These are phyloP conservation scores for Ophion obscuratus DNA, from an alignment of 2,888 invertebrate genomes.

Conservation along the genomic window DNA sequence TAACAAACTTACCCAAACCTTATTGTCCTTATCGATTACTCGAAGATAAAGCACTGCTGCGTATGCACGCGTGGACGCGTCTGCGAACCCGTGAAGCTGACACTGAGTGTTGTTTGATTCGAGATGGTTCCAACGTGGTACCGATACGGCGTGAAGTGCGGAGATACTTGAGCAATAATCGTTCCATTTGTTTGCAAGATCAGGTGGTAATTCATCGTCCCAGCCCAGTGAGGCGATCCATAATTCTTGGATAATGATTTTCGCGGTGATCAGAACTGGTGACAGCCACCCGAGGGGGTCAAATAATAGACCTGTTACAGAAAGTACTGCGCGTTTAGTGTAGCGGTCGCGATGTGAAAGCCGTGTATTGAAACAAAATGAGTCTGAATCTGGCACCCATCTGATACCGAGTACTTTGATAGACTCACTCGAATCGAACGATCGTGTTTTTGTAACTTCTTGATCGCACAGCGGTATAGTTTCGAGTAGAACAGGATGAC, in stretches of 20 bases:
- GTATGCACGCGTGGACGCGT: too few species aligned
- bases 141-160: too few species aligned
- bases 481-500: not conserved
- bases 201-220: conserved; percentile 16
- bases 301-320: not conserved
- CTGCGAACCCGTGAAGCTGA: too few species aligned
- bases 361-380: not conserved
- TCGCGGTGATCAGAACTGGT: not conserved
- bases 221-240: conserved; percentile 4
- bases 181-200: not conserved
- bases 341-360: not conserved
- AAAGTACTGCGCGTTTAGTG: not conserved
- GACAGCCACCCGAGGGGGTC: conserved; percentile 7
- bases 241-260: conserved; percentile 11
- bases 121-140: too few species aligned
- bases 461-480: too few species aligned
- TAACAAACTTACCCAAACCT: too few species aligned
- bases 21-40: too few species aligned
- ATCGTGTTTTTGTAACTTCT: too few species aligned
- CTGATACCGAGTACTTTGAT: conserved; percentile 3
- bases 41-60: too few species aligned
- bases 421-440: too few species aligned
- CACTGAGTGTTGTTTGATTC: too few species aligned
- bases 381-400: not conserved
- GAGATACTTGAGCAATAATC: not conserved